phyloP scores from a whole-genome alignment of 2,113 vertebrate species.

The Bubo bubo region DNA sequence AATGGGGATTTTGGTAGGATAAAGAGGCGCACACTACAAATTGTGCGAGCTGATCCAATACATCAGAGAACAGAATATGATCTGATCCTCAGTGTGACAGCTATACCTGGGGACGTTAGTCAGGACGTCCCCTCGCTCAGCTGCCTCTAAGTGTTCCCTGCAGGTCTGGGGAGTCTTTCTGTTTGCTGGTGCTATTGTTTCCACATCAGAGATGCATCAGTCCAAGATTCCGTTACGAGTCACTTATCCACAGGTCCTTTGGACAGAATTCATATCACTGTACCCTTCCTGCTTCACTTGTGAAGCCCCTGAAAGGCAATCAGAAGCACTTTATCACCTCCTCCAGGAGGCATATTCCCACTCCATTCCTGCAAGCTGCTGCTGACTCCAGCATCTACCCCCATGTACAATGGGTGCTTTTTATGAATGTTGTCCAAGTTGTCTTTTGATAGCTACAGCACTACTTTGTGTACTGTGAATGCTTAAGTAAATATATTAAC shows the following conservation, averaged over 20 bases:
- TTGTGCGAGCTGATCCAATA: neutral
- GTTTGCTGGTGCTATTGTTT: neutral
- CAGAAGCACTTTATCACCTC: neutral
- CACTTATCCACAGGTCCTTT: neutral
- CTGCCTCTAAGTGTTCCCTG: neutral
- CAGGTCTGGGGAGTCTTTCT: neutral
- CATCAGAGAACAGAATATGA: neutral
- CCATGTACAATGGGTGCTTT: neutral
- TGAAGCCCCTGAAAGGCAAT: neutral
- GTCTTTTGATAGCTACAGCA: neutral
- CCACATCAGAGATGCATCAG: accelerated
- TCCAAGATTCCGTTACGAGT: neutral
- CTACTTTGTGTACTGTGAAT: neutral
- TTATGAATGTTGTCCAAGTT: neutral
- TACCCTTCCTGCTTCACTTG: neutral
- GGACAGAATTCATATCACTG: neutral
- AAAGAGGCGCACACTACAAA: neutral
- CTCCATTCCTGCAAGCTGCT: neutral
- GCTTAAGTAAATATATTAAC: slow-evolving; percentile 1
- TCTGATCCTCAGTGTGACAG: neutral
- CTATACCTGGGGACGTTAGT: neutral
- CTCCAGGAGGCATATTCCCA: neutral
- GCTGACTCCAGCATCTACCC: accelerated
- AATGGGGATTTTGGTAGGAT: neutral
- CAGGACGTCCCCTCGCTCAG: neutral